phyloP scores from a whole-genome alignment of 2,888 invertebrate genomes.

The Melinopterus prodromus region DNA sequence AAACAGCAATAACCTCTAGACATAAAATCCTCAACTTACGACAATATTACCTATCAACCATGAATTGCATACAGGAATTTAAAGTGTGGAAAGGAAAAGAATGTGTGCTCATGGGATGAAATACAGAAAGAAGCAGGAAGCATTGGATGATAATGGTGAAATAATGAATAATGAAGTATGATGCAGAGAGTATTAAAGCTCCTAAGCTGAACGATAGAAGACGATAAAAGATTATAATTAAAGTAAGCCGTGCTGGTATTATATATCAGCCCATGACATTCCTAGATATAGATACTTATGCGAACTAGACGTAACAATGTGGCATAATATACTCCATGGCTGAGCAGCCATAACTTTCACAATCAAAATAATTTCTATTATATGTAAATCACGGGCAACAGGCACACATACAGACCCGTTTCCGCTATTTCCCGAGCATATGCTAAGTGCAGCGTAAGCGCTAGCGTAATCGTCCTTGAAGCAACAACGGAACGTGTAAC shows the following conservation, averaged over 20 bases:
- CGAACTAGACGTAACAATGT: not conserved
- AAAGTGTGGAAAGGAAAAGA: too few relatives aligned
- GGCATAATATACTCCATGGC: conserved; percentile 6
- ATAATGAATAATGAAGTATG: not conserved
- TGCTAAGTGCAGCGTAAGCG: not conserved
- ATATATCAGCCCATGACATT: not conserved
- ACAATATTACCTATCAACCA: too few relatives aligned
- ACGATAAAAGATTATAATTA: not conserved
- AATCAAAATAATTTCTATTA: conserved; percentile 39
- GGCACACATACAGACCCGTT: not conserved
- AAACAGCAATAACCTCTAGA: too few relatives aligned
- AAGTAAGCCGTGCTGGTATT: not conserved
- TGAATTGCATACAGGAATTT: too few relatives aligned
- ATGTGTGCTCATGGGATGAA: not conserved
- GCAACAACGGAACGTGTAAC: not conserved
- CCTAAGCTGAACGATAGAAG: not conserved
- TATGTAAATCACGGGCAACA: conserved; percentile 34
- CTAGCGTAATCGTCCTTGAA: not conserved
- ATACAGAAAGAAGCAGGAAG: not conserved
- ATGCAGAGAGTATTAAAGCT: not conserved
- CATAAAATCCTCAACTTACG: too few relatives aligned
- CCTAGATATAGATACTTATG: conserved; percentile 4
- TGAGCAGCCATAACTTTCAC: conserved; percentile 34
- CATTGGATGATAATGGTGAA: not conserved
- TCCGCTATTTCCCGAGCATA: conserved; percentile 4